Percentiles rank a stretch among this genome's conserved stretches.
These are phyloP conservation scores for Sinopyrophorus schimmeli DNA, from an alignment of 2,888 invertebrate genomes.

Conservation along the genomic window DNA sequence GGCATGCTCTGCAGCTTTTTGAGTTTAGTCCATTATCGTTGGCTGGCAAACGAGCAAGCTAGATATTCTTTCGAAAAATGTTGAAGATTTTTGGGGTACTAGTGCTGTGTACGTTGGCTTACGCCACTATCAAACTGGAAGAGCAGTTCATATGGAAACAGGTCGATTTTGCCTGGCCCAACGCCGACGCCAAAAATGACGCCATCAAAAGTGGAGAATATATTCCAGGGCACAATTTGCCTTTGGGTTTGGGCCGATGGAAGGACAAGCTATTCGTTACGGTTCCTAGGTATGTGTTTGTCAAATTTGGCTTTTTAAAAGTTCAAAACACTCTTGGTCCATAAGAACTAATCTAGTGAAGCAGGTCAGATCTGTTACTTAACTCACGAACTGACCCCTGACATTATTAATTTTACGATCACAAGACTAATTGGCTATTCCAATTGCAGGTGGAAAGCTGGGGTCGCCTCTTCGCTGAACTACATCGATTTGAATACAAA, in stretches of 20 bases:
- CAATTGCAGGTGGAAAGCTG: slow-evolving; percentile 64
- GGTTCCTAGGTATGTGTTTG: slow-evolving; percentile 65
- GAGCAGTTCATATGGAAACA: slow-evolving; percentile 73
- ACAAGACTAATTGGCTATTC: too few species aligned
- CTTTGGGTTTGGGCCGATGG: slow-evolving; percentile 73
- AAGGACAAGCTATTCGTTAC: slow-evolving; percentile 71
- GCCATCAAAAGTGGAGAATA: slow-evolving; percentile 66
- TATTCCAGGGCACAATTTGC: slow-evolving; percentile 68
- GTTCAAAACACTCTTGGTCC: neutral
- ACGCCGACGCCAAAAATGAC: slow-evolving; percentile 60
- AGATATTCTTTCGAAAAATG: too few species aligned
- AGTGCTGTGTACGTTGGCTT: too few species aligned
- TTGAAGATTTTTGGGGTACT: slow-evolving; percentile 13
- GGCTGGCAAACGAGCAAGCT: slow-evolving; percentile 3
- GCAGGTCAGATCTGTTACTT: too few species aligned
- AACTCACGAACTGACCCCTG: too few species aligned
- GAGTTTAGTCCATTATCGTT: slow-evolving; percentile 17
- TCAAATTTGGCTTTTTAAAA: neutral
- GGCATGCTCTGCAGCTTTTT: slow-evolving; percentile 16
- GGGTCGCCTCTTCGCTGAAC: slow-evolving; percentile 71
- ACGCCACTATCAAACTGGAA: slow-evolving; percentile 60
- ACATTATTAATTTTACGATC: too few species aligned
- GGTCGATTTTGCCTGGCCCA: slow-evolving; percentile 69
- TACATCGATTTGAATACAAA: slow-evolving; percentile 62
- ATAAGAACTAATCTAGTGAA: too few species aligned